A percentile compares a stretch with the other conserved stretches of the same genome.
These are phyloP conservation scores for Steinernema khuongi DNA, from an alignment of 1,140 invertebrate species.

Conservation along the genomic window DNA sequence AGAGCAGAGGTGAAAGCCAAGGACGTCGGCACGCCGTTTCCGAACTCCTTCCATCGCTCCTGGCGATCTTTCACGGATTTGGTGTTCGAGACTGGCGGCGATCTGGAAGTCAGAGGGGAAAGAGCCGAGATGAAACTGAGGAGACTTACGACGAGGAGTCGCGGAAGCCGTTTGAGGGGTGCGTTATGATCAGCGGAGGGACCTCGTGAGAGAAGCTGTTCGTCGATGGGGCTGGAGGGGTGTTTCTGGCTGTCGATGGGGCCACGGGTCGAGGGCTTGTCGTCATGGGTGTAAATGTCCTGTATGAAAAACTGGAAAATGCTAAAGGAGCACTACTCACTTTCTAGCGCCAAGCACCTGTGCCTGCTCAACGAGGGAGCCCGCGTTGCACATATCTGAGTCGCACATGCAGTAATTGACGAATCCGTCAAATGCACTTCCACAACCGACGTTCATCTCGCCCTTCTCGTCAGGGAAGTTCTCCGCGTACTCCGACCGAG, in stretches of 20 bases:
- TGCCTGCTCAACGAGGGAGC: constrained; percentile 23
- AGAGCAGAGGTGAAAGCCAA: background rate
- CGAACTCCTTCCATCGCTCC: constrained; percentile 5
- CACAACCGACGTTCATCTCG: constrained; percentile 22
- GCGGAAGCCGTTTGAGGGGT: background rate
- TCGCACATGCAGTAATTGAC: constrained; percentile 37
- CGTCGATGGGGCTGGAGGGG: background rate
- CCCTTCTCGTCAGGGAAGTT: constrained; percentile 17
- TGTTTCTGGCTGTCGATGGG: background rate
- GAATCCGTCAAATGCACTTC: constrained; percentile 25
- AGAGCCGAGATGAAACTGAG: background rate
- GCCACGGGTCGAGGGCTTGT: background rate
- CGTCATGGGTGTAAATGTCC: background rate
- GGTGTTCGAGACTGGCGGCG: background rate
- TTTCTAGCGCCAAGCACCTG: background rate
- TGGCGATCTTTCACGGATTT: constrained; percentile 11
- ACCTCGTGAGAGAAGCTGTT: background rate
- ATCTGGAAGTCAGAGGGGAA: background rate
- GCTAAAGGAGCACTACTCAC: background rate
- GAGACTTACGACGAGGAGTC: background rate
- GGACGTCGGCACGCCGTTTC: background rate
- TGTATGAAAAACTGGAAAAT: background rate
- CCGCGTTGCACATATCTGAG: constrained; percentile 29
- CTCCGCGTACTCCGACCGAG: background rate
- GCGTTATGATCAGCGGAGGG: background rate